Conservation (phyloP, 2,888 invertebrate species). For the Volucella bombylans region DNA sequence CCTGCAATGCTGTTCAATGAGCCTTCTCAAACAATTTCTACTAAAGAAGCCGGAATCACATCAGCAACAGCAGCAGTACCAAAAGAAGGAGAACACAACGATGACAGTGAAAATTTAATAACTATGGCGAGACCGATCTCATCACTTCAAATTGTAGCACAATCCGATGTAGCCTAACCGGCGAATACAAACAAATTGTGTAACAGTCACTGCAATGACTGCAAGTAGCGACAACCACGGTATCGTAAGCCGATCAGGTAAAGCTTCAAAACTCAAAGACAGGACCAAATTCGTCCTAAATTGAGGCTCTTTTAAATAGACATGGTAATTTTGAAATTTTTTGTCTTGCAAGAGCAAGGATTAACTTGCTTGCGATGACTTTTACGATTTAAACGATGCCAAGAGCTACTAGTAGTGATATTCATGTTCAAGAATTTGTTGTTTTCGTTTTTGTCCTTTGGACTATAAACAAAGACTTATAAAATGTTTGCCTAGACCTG, state of each 20-base stretch:
- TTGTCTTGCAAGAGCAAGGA: conserved; percentile 18
- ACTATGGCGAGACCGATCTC: conserved; percentile 56
- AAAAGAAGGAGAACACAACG: conserved; percentile 13
- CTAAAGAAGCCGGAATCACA: conserved; percentile 37
- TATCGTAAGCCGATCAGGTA: conserved; percentile 65
- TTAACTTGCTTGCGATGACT: conserved; percentile 7
- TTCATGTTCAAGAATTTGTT: conserved; percentile 40
- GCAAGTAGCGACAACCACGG: conserved; percentile 58
- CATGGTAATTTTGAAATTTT: not conserved
- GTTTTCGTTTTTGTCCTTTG: not conserved
- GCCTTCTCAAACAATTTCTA: conserved; percentile 44
- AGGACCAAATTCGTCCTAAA: conserved; percentile 73
- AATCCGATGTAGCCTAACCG: conserved; percentile 24
- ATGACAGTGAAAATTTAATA: conserved; percentile 48
- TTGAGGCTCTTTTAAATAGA: conserved; percentile 46
- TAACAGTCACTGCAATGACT: conserved; percentile 33
- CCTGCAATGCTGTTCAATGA: too few relatives aligned
- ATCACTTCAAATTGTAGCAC: conserved; percentile 28
- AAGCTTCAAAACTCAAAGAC: conserved; percentile 67
- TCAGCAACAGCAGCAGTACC: too few relatives aligned
- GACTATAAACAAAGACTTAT: conserved; percentile 42
- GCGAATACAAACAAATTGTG: not conserved
- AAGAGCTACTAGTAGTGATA: conserved; percentile 35
- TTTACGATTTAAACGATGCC: conserved; percentile 9
- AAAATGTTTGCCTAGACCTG: conserved; percentile 37